Evolutionary conservation across 1,140 invertebrate species (phyloP).

Genomic region (Macrotrachela quadricornifera): DNA sequence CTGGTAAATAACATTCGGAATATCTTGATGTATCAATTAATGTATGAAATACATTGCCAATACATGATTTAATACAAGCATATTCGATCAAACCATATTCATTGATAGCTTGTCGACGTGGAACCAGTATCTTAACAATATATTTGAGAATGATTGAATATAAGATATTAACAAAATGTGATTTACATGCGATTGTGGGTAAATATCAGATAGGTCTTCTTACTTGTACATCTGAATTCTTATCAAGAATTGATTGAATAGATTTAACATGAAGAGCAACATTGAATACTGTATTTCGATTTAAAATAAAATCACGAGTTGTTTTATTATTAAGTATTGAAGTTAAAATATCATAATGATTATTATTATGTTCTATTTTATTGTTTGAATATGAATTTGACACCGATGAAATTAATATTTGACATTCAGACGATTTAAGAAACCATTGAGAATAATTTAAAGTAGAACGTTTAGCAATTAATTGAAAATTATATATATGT

Average conservation of each 20-base stretch:
- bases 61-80: conserved; percentile 31
- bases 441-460: background rate
- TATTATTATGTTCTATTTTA: too few relatives aligned
- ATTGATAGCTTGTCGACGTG: conserved; percentile 16
- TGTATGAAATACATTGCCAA: conserved; percentile 34
- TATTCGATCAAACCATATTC: conserved; percentile 21
- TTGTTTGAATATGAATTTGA: conserved; percentile 10
- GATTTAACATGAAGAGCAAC: conserved; percentile 32
- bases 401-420: conserved; percentile 17
- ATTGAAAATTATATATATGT: conserved; percentile 2
- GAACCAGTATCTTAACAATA: background rate
- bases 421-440: background rate
- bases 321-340: background rate
- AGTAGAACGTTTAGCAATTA: background rate
- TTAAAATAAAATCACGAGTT: conserved; percentile 9
- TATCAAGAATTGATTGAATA: conserved; percentile 17
- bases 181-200: too few relatives aligned
- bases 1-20: conserved; percentile 28
- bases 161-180: too few relatives aligned
- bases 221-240: background rate
- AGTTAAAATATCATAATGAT: too few relatives aligned
- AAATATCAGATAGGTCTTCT: too few relatives aligned
- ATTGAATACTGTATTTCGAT: conserved; percentile 31
- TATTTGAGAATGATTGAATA: too few relatives aligned
- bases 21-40: conserved; percentile 29